Conservation (phyloP, 2,888 invertebrate species). For the Maniola hyperantus region DNA sequence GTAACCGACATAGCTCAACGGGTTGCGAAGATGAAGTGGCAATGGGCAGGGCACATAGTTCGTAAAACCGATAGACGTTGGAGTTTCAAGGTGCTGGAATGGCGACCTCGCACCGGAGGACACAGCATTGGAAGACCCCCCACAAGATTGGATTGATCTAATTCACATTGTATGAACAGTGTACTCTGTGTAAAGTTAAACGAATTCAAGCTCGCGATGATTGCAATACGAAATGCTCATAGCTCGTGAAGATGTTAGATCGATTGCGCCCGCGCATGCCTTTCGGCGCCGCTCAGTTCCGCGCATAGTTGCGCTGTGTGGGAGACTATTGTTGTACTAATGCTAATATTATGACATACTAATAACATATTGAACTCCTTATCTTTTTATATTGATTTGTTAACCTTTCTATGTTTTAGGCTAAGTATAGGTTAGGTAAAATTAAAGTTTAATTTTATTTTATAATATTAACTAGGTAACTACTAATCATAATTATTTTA, state of each 20-base stretch:
- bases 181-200: conserved; percentile 18
- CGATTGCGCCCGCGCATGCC: conserved; percentile 37
- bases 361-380: not conserved
- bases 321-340: conserved; percentile 35
- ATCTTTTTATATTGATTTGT: conserved; percentile 7
- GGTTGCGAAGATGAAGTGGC: too few relatives aligned
- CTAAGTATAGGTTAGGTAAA: conserved; percentile 2
- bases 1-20: too few relatives aligned
- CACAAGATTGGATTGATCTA: too few relatives aligned
- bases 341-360: conserved; percentile 9
- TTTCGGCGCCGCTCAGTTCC: conserved; percentile 32
- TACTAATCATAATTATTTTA: too few relatives aligned
- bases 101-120: too few relatives aligned
- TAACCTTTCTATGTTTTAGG: conserved; percentile 4
- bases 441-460: too few relatives aligned
- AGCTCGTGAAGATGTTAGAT: conserved; percentile 31
- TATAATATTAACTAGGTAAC: too few relatives aligned
- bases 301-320: conserved; percentile 28
- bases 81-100: too few relatives aligned
- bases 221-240: conserved; percentile 30
- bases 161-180: too few relatives aligned
- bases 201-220: conserved; percentile 24
- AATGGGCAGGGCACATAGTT: too few relatives aligned
- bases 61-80: too few relatives aligned
- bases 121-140: too few relatives aligned